Conservation (phyloP, 2,888 invertebrate species). For the Leucophenga montana region DNA sequence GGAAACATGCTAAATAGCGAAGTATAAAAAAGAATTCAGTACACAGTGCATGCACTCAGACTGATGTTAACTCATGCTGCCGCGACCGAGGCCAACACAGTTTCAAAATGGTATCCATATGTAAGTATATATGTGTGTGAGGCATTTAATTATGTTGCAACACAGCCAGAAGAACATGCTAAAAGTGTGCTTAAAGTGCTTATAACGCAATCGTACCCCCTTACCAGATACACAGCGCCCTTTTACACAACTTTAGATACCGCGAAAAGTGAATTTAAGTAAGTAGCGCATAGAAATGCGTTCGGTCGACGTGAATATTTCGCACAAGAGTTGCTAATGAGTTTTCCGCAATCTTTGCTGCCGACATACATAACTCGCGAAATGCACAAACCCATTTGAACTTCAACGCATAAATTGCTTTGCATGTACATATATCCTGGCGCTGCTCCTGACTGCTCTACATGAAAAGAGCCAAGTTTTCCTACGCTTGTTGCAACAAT, state of each 20-base stretch:
- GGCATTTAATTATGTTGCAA: slow-evolving; percentile 19
- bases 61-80: too few relatives aligned
- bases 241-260: not conserved
- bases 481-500: not conserved
- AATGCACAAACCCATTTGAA: not conserved
- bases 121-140: not conserved
- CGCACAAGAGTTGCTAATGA: not conserved
- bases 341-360: not conserved
- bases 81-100: too few relatives aligned
- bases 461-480: not conserved
- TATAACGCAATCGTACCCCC: not conserved
- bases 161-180: not conserved
- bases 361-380: not conserved
- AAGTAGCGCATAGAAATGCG: not conserved
- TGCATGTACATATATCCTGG: too few relatives aligned
- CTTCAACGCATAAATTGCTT: slow-evolving; percentile 17
- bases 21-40: too few relatives aligned
- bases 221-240: not conserved
- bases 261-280: too few relatives aligned
- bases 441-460: not conserved
- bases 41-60: too few relatives aligned
- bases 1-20: too few relatives aligned
- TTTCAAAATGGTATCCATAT: too few relatives aligned
- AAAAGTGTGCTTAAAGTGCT: slow-evolving; percentile 43
- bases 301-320: too few relatives aligned